Base-by-base conservation (phyloP, 2,797 vertebrate genomes). In the Hydrocynus forskahlii region DNA sequence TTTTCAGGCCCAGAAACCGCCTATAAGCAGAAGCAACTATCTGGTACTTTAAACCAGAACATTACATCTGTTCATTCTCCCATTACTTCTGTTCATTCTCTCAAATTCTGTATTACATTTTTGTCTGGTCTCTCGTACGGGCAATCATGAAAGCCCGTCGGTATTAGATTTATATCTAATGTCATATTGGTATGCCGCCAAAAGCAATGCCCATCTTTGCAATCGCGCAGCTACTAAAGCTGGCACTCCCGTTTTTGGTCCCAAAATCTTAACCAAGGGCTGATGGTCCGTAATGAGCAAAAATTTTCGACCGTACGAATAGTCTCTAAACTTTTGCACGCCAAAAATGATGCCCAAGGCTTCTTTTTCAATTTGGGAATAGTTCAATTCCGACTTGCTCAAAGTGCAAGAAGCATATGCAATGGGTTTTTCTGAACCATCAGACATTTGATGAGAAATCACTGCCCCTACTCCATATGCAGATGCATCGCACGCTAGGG, bases 241-340 rank as follows among this genome's bases (percentile, higher is more conserved):
- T 21, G 70, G 48, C 10, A 81, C 23, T 2, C 55, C 77, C 12
- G 70, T 78, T 40, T 83, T 70, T 25, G 69, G 84, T 19, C 64
- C 68, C 14, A 84, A 17, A 4, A 87, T 83, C 43, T 83, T 87
- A 21, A 84, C 40, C 29, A 86, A 16, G 3, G 74, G 81, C 55
- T 83, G 81, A 54, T 81, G 80, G 48, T 82, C 78, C n/a, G 85
- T 84, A 25, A 79, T 4, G 16, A 83, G 23, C 5, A 50, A 2
- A 54, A 72, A 67, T 52, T 72, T 72, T 50, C 60, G 21, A 1
- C 73, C 78, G 38, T 55, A 80, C 2, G 80, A 48, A 40, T 77
- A 76, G 12, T 80, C n/a, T 21, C 72, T 67, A 35, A 77, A 80
- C 29, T 72, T 82, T 23, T 48, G 55, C 17, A 78, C n/a, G 1